A percentile compares a stretch with the other conserved stretches of the same genome.
These are phyloP conservation scores for Coelopa frigida DNA, from an alignment of 1,140 invertebrate species.

Conservation along the genomic window DNA sequence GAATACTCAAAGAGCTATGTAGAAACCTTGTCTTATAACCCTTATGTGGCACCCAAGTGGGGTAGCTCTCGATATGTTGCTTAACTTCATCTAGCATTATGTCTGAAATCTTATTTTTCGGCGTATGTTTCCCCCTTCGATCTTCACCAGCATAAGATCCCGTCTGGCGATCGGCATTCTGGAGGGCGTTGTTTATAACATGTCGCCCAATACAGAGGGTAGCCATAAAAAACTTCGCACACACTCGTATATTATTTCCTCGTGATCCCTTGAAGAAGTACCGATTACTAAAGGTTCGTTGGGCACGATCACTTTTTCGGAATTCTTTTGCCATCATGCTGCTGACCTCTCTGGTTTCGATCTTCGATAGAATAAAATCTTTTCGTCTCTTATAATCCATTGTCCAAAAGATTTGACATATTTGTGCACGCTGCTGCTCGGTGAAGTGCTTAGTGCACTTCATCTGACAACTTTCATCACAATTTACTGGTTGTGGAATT, in stretches of 20 bases:
- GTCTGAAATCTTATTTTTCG: conserved; percentile 6
- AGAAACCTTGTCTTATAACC: conserved; percentile 10
- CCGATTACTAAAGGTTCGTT: conserved; percentile 3
- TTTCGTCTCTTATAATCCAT: conserved; percentile 13
- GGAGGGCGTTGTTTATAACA: conserved; percentile 7
- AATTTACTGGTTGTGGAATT: conserved; percentile 12
- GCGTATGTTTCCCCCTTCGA: conserved; percentile 2
- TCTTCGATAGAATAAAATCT: conserved; percentile 11
- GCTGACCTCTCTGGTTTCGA: conserved; percentile 9
- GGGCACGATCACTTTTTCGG: conserved; percentile 11
- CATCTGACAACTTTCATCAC: conserved; percentile 8
- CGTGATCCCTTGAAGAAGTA: conserved; percentile 9
- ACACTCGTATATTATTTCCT: conserved; percentile 13
- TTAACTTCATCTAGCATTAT: conserved; percentile 3
- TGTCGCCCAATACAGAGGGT: conserved; percentile 8
- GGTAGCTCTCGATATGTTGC: conserved; percentile 13
- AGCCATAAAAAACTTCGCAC: conserved; percentile 10
- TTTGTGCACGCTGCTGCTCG: conserved; percentile 7
- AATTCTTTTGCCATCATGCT: conserved; percentile 8
- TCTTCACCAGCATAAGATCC: conserved; percentile 11
- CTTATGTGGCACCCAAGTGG: conserved; percentile 12
- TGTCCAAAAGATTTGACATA: conserved; percentile 12
- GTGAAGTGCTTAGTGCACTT: conserved; percentile 13
- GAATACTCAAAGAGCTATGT: conserved; percentile 10
- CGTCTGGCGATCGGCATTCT: conserved; percentile 9